Evolutionary conservation across 2,797 vertebrate species (phyloP).

Genomic region (Enteromius mattozi): DNA sequence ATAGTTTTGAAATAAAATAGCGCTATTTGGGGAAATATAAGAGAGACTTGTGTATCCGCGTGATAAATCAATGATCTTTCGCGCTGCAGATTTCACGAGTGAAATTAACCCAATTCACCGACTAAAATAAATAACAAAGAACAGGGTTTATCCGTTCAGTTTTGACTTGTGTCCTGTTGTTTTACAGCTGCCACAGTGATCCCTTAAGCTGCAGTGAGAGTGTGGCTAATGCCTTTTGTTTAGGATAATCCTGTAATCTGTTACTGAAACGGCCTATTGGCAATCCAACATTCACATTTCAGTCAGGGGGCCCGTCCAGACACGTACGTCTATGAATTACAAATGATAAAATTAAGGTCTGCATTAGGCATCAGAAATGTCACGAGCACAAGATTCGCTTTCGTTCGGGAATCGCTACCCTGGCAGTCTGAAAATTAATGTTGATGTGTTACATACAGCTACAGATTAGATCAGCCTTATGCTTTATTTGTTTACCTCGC

Average conservation of each 20-base stretch:
- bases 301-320: constrained; percentile 63
- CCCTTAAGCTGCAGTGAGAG: constrained; percentile 79
- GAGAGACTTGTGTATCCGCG: neutral
- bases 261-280: constrained; percentile 82
- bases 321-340: constrained; percentile 25
- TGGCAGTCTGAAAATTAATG: constrained; percentile 18
- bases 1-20: too few relatives aligned
- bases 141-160: constrained; percentile 34
- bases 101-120: constrained; percentile 38
- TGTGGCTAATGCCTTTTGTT: constrained; percentile 84
- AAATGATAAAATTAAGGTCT: constrained; percentile 19
- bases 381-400: neutral
- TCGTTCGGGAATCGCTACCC: neutral
- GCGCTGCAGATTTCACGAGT: neutral
- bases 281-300: constrained; percentile 70
- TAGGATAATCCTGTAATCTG: constrained; percentile 83
- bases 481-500: constrained; percentile 42
- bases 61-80: neutral
- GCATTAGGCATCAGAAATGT: constrained; percentile 23
- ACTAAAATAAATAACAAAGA: constrained; percentile 24
- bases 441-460: constrained; percentile 29
- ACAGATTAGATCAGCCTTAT: constrained; percentile 28
- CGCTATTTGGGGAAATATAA: neutral
- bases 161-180: constrained; percentile 69
- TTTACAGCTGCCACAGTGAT: constrained; percentile 82